Conservation (phyloP, 2,888 invertebrate species). For the Prostheceraeus crozeri region DNA sequence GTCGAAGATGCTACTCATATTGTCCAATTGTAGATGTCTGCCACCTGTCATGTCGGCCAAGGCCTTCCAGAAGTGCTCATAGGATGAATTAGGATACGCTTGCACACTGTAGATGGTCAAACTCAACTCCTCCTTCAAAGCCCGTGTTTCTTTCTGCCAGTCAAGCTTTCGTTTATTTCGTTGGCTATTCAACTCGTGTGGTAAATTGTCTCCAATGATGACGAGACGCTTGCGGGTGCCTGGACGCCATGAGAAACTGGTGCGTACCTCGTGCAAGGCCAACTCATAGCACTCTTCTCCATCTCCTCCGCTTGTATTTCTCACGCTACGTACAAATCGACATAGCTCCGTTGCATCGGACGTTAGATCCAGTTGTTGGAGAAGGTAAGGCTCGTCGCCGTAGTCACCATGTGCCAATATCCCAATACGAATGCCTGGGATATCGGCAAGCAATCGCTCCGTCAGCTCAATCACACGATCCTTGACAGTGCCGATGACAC, state of each 20-base stretch:
- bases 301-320: slow-evolving; percentile 49
- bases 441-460: slow-evolving; percentile 48
- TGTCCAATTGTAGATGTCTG: slow-evolving; percentile 45
- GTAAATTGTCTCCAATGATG: slow-evolving; percentile 50
- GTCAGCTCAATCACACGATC: slow-evolving; percentile 47
- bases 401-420: slow-evolving; percentile 54
- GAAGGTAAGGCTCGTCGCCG: slow-evolving; percentile 50
- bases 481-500: slow-evolving; percentile 46
- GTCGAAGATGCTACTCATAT: slow-evolving; percentile 47
- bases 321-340: slow-evolving; percentile 45
- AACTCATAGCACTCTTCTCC: slow-evolving; percentile 52
- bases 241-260: slow-evolving; percentile 38
- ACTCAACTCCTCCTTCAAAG: slow-evolving; percentile 44
- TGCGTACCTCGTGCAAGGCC: slow-evolving; percentile 45
- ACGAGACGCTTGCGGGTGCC: slow-evolving; percentile 48
- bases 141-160: slow-evolving; percentile 45
- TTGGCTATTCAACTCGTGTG: slow-evolving; percentile 46
- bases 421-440: slow-evolving; percentile 48
- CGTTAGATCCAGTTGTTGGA: slow-evolving; percentile 47
- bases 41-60: slow-evolving; percentile 47
- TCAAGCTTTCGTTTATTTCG: slow-evolving; percentile 45
- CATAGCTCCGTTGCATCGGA: slow-evolving; percentile 44
- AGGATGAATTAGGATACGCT: slow-evolving; percentile 22
- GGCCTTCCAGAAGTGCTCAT: slow-evolving; percentile 44
- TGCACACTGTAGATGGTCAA: slow-evolving; percentile 19